Base-by-base conservation (phyloP, 2,797 vertebrate species). In the Acipenser oxyrinchus region DNA sequence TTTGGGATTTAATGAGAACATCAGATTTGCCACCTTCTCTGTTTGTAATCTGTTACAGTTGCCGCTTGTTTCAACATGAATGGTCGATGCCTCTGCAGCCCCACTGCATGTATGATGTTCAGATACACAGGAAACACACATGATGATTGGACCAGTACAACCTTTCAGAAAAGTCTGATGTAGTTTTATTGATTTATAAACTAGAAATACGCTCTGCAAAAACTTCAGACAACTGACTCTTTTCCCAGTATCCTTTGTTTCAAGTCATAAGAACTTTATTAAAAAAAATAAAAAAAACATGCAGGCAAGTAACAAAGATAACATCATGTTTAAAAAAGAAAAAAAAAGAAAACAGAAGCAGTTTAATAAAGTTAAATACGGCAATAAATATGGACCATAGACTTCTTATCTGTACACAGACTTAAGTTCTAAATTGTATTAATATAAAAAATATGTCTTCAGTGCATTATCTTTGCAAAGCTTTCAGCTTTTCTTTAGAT, bases 371-470 rank as follows among this genome's bases (percentile, higher is more conserved):
- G 83, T 75, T 86, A 86, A 83, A 91, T 88, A 89, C 87, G 83
- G 84, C 82, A 93, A 94, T 93, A 93, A 94, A 92, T 92, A 93
- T 74, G 70, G 87, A 91, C 82, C 84, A 79, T 82, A 82, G 78
- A 87, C 75, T 74, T 89, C 88, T 90, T 87, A 86, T 78, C 86
- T 89, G 85, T 92, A 84, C 79, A 85, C 75, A 79, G 83, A 88
- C 82, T 87, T 87, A 87, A 72, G 73, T 78, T 87, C 80, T 78
- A 80, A 78, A 76, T 84, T 82, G 86, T 82, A 89, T 86, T 88
- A 74, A 79, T 84, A 89, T 88, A 86, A 89, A 87, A 87, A 89
- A 90, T 87, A 91, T 78, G 85, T 88, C 82, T 90, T 95, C 92
- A 94, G 92, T 93, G 92, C 93, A 94, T 89, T 86, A 90, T 86